Percentiles rank a stretch among this genome's conserved stretches.
Conservation (phyloP, 1,140 invertebrate genomes). For the Drosophila sturtevanti region DNA sequence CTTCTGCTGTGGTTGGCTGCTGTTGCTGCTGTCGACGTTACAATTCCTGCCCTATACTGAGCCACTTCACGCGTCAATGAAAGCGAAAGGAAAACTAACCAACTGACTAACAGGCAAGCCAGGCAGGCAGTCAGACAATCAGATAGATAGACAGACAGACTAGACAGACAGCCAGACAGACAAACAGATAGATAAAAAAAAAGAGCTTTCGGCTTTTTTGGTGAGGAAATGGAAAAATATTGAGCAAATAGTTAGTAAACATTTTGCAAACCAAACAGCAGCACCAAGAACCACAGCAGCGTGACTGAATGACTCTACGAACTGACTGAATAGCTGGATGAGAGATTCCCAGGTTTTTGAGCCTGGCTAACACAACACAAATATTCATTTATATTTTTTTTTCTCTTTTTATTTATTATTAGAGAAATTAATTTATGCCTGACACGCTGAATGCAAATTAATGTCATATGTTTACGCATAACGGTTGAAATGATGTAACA, state of each 20-base stretch:
- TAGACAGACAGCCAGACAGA: not conserved
- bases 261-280: conserved; percentile 61
- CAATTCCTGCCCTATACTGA: conserved; percentile 67
- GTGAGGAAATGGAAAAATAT: conserved; percentile 79
- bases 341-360: not conserved
- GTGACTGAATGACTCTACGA: conserved; percentile 44
- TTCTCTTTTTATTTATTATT: conserved; percentile 1
- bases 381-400: not conserved
- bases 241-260: conserved; percentile 62
- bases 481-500: conserved; percentile 75
- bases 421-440: conserved; percentile 66
- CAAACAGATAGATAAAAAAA: conserved; percentile 10
- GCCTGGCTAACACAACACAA: not conserved
- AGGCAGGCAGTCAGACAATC: conserved; percentile 7
- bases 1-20: conserved; percentile 31
- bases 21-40: conserved; percentile 17
- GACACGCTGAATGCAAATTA: conserved; percentile 65
- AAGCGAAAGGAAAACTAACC: conserved; percentile 79
- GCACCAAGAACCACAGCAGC: conserved; percentile 67
- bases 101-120: conserved; percentile 21
- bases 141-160: conserved; percentile 33
- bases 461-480: conserved; percentile 67
- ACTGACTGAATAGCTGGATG: not conserved
- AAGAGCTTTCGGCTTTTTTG: conserved; percentile 39
- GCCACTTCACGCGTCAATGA: conserved; percentile 81